Percentiles rank a stretch among this genome's conserved stretches.
These are phyloP conservation scores for Ichneumoninae sp. DNA, from an alignment of 2,888 invertebrate species.

Conservation along the genomic window DNA sequence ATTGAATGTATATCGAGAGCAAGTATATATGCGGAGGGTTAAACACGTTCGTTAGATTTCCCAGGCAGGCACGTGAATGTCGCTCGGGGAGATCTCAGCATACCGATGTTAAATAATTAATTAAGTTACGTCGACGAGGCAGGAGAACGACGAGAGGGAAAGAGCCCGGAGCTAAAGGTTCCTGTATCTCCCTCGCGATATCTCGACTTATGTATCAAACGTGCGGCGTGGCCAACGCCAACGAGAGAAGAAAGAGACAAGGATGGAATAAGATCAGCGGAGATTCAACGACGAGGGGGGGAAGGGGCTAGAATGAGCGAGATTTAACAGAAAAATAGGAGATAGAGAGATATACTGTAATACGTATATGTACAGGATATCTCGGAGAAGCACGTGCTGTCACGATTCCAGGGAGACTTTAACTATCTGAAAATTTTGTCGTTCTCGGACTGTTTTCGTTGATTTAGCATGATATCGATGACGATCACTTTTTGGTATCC, in stretches of 20 bases:
- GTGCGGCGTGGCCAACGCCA: slow-evolving; percentile 52
- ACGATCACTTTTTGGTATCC: neutral
- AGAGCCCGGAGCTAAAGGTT: slow-evolving; percentile 59
- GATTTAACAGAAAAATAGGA: slow-evolving; percentile 45
- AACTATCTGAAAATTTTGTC: neutral
- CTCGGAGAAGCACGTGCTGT: slow-evolving; percentile 28
- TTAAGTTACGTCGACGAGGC: slow-evolving; percentile 71
- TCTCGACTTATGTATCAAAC: slow-evolving; percentile 64
- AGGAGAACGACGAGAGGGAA: slow-evolving; percentile 51
- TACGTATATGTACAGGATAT: slow-evolving; percentile 6
- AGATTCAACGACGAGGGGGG: slow-evolving; percentile 2
- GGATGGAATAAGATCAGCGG: slow-evolving; percentile 17
- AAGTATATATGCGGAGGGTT: slow-evolving; percentile 63
- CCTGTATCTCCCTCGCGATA: slow-evolving; percentile 63
- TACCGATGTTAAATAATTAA: slow-evolving; percentile 77
- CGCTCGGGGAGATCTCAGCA: slow-evolving; percentile 64
- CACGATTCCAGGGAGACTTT: neutral
- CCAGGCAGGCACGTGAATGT: slow-evolving; percentile 70
- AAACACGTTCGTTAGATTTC: slow-evolving; percentile 70
- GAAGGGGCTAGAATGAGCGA: slow-evolving; percentile 19
- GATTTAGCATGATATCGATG: neutral
- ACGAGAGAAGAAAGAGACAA: slow-evolving; percentile 44
- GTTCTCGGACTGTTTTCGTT: neutral
- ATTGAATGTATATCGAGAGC: slow-evolving; percentile 53
- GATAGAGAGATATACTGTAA: slow-evolving; percentile 17